These are phyloP conservation scores for Apostichopus japonicus DNA, from an alignment of 35 echinoderm and acorn worm genomes.

Conservation along the genomic window DNA sequence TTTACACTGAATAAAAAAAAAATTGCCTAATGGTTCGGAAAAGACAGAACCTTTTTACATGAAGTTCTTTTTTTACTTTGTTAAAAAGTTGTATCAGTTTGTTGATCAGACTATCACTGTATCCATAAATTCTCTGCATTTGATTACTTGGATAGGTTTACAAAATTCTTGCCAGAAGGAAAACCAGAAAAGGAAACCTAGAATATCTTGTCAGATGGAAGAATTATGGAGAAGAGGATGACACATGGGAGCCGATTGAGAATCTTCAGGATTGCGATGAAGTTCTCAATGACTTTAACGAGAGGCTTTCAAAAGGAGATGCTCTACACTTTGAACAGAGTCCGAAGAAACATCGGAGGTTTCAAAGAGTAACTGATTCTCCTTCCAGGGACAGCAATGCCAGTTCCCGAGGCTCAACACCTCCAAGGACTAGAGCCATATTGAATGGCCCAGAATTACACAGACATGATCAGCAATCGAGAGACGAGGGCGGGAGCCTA, in stretches of 20 bases:
- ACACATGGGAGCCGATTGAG: slow-evolving; percentile 93
- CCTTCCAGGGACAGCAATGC: slow-evolving; percentile 31
- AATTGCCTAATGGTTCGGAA: no score
- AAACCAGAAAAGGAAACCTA: slow-evolving; percentile 79
- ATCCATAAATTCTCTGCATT: no score
- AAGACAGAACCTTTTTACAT: no score
- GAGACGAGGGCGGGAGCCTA: not conserved
- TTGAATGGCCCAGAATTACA: slow-evolving; percentile 30
- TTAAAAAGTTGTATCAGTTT: no score
- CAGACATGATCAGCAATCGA: slow-evolving; percentile 10
- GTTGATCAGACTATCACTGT: no score
- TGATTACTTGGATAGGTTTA: slow-evolving; percentile 70
- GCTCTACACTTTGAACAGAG: slow-evolving; percentile 53
- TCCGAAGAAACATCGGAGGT: not conserved
- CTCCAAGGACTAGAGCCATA: not conserved
- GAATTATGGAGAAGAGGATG: slow-evolving; percentile 86
- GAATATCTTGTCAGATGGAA: slow-evolving; percentile 96
- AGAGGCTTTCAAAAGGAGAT: slow-evolving; percentile 46
- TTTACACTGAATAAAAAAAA: no score
- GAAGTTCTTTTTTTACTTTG: no score
- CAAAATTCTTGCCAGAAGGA: slow-evolving; percentile 67
- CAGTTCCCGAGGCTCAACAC: slow-evolving; percentile 43
- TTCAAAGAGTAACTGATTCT: not conserved
- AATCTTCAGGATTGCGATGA: slow-evolving; percentile 87
- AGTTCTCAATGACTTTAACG: slow-evolving; percentile 77